Evolutionary conservation across 1,140 invertebrate species (phyloP).

Genomic region (Pissodes strobi): DNA sequence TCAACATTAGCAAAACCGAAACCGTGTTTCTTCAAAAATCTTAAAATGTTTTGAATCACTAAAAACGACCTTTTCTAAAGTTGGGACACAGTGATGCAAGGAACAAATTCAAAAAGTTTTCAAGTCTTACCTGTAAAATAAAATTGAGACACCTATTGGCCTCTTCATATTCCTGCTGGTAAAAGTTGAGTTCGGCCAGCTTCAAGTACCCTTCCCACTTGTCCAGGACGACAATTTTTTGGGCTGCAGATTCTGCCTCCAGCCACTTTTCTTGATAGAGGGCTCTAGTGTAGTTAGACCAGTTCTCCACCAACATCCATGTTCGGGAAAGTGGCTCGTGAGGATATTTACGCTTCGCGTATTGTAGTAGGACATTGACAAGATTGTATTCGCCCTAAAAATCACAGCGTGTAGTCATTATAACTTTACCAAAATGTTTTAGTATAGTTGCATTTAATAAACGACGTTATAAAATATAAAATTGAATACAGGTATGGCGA

Average conservation of each 20-base stretch:
- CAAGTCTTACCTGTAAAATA: conserved; percentile 46
- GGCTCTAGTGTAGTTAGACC: conserved; percentile 63
- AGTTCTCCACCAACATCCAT: conserved; percentile 73
- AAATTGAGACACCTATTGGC: conserved; percentile 65
- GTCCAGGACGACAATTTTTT: conserved; percentile 73
- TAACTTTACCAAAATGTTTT: no score
- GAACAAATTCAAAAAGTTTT: no score
- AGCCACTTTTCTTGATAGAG: conserved; percentile 74
- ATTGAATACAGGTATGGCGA: no score
- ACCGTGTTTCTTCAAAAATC: no score
- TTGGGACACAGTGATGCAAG: no score
- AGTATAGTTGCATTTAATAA: no score
- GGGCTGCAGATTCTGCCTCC: conserved; percentile 73
- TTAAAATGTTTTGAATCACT: no score
- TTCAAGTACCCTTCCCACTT: conserved; percentile 69
- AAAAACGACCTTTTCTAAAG: no score
- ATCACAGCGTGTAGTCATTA: neutral
- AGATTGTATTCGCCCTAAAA: conserved; percentile 63
- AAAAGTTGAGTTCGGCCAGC: conserved; percentile 69
- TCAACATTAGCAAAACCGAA: no score
- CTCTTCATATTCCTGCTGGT: conserved; percentile 68
- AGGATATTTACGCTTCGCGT: conserved; percentile 66
- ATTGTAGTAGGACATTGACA: conserved; percentile 60
- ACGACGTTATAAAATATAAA: no score
- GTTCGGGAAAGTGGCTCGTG: conserved; percentile 63